These are phyloP conservation scores for Nipponacmea schrenckii DNA, from an alignment of 2,888 invertebrate genomes.

Conservation along the genomic window DNA sequence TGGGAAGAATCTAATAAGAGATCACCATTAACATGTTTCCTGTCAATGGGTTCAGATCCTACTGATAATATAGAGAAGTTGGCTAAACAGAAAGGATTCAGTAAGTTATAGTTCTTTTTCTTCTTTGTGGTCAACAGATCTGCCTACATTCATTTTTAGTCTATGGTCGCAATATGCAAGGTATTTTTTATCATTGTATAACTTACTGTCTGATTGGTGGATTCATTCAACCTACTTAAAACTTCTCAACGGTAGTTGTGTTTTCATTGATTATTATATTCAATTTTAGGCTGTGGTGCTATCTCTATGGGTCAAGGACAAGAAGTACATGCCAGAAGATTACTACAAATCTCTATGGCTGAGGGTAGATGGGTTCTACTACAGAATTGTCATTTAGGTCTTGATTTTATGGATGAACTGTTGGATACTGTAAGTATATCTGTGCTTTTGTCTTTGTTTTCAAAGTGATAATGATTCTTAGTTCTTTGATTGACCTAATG, in stretches of 20 bases:
- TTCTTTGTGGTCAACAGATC: background rate
- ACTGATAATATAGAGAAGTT: constrained; percentile 90
- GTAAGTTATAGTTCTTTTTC: constrained; percentile 72
- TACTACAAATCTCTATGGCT: constrained; percentile 82
- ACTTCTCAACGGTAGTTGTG: too few relatives aligned
- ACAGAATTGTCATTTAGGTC: constrained; percentile 95
- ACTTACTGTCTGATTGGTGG: too few relatives aligned
- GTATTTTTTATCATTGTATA: too few relatives aligned
- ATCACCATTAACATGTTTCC: constrained; percentile 89
- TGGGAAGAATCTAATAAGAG: constrained; percentile 90
- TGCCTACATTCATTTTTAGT: too few relatives aligned
- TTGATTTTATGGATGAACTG: constrained; percentile 92
- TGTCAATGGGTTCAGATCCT: constrained; percentile 96
- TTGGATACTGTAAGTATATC: constrained; percentile 81
- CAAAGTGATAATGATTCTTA: too few relatives aligned
- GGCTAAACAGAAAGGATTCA: constrained; percentile 85
- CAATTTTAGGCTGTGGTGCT: constrained; percentile 72
- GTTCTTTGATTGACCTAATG: too few relatives aligned
- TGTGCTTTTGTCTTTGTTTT: background rate
- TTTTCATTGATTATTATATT: too few relatives aligned
- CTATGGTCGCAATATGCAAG: too few relatives aligned
- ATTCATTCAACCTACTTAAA: too few relatives aligned
- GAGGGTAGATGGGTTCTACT: constrained; percentile 91
- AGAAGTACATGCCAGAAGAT: constrained; percentile 84
- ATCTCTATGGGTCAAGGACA: constrained; percentile 99